Conservation (phyloP, 1,140 invertebrate genomes). For the Lasioglossum albipes region DNA sequence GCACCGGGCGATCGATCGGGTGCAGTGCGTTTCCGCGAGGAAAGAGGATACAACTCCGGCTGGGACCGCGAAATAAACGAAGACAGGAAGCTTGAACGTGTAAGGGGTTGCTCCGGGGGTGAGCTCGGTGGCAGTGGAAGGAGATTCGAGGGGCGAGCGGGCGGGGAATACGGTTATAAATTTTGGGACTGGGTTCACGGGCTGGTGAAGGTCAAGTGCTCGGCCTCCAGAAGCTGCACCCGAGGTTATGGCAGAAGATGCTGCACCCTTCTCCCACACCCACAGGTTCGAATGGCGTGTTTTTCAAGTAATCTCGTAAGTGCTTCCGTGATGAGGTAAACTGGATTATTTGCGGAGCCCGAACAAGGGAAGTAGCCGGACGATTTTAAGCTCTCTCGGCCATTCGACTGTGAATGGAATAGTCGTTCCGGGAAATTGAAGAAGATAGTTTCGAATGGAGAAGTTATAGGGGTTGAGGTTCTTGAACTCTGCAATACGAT, state of each 20-base stretch:
- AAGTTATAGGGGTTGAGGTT: background rate
- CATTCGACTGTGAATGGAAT: background rate
- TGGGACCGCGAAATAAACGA: background rate
- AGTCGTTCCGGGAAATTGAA: background rate
- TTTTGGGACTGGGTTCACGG: constrained; percentile 45
- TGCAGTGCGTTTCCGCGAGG: constrained; percentile 2
- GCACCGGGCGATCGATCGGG: constrained; percentile 42
- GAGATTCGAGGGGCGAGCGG: background rate
- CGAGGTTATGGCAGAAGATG: background rate
- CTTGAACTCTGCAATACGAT: background rate
- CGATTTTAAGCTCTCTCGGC: no score
- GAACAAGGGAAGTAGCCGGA: background rate
- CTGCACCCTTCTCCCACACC: background rate
- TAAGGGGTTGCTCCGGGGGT: background rate
- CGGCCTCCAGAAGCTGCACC: background rate
- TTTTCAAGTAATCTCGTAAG: constrained; percentile 13
- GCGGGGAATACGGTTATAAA: constrained; percentile 38
- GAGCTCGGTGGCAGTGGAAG: background rate
- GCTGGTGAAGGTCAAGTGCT: constrained; percentile 52
- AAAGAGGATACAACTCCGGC: background rate
- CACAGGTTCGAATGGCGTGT: background rate
- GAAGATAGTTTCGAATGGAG: background rate
- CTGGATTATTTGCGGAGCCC: background rate
- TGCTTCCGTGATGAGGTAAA: background rate
- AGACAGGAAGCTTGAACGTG: background rate